phyloP scores from a whole-genome alignment of 1,140 invertebrate genomes.

The Calephelis nemesis region DNA sequence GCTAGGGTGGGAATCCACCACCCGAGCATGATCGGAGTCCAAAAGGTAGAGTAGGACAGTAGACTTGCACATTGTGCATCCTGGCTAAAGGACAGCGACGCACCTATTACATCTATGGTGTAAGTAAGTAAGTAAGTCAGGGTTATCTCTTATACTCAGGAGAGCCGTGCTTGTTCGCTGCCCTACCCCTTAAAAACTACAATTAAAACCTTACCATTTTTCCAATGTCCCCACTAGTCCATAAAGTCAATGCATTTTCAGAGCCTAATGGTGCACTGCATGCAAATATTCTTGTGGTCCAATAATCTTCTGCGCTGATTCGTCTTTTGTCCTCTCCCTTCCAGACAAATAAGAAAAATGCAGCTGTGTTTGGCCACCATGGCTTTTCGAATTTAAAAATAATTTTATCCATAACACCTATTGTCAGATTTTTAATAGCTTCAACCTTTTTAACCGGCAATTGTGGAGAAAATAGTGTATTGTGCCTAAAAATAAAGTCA shows the following conservation, averaged over 20 bases:
- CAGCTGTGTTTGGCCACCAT: slow-evolving; percentile 31
- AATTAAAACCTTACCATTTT: slow-evolving; percentile 42
- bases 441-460: slow-evolving; percentile 43
- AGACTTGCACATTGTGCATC: too few species aligned
- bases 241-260: slow-evolving; percentile 36
- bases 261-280: slow-evolving; percentile 36
- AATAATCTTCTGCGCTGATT: slow-evolving; percentile 37
- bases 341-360: slow-evolving; percentile 39
- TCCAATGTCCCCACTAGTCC: slow-evolving; percentile 47
- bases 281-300: slow-evolving; percentile 43
- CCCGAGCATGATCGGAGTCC: too few species aligned
- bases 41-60: too few species aligned
- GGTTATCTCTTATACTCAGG: too few species aligned
- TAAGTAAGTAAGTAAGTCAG: too few species aligned
- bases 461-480: slow-evolving; percentile 40
- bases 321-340: slow-evolving; percentile 34
- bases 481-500: slow-evolving; percentile 39
- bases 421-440: slow-evolving; percentile 46
- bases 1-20: too few species aligned
- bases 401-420: slow-evolving; percentile 53
- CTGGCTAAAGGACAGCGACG: too few species aligned
- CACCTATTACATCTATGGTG: too few species aligned
- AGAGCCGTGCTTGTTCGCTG: too few species aligned
- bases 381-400: slow-evolving; percentile 40
- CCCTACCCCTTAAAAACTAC: too few species aligned